Conservation (phyloP, 2,888 invertebrate genomes). For the Spisula subtruncata region DNA sequence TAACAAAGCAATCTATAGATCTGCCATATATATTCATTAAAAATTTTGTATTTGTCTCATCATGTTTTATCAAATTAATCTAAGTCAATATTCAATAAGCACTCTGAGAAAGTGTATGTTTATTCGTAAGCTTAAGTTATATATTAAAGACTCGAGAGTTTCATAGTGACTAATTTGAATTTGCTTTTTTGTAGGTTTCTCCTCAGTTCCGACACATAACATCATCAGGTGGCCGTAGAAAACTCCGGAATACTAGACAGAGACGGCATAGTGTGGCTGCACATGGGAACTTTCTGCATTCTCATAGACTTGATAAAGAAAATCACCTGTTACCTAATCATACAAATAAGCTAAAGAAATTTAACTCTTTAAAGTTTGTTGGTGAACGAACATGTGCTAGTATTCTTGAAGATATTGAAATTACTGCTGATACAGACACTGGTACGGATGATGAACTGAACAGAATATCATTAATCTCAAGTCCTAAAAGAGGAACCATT, state of each 20-base stretch:
- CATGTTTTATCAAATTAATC: too few relatives aligned
- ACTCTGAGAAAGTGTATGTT: too few relatives aligned
- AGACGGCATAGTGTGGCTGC: constrained; percentile 53
- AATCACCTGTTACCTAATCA: constrained; percentile 38
- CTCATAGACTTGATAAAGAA: constrained; percentile 50
- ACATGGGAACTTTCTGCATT: background rate
- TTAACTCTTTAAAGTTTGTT: constrained; percentile 71
- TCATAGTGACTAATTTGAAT: background rate
- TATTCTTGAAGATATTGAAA: constrained; percentile 67
- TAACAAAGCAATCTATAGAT: too few relatives aligned
- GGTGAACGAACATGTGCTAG: constrained; percentile 68
- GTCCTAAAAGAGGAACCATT: constrained; percentile 24
- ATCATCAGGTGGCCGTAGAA: constrained; percentile 23
- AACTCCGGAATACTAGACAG: constrained; percentile 40
- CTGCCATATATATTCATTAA: too few relatives aligned
- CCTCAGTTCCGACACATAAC: constrained; percentile 71
- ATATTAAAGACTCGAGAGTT: background rate
- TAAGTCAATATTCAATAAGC: too few relatives aligned
- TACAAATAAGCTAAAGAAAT: constrained; percentile 55
- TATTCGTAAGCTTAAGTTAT: background rate
- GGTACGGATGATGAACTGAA: constrained; percentile 37
- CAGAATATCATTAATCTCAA: constrained; percentile 49
- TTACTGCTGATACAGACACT: constrained; percentile 61
- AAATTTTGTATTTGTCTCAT: too few relatives aligned
- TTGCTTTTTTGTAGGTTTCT: constrained; percentile 70